phyloP scores from a whole-genome alignment of 2,113 vertebrate genomes.

The Ceyx margarethae region DNA sequence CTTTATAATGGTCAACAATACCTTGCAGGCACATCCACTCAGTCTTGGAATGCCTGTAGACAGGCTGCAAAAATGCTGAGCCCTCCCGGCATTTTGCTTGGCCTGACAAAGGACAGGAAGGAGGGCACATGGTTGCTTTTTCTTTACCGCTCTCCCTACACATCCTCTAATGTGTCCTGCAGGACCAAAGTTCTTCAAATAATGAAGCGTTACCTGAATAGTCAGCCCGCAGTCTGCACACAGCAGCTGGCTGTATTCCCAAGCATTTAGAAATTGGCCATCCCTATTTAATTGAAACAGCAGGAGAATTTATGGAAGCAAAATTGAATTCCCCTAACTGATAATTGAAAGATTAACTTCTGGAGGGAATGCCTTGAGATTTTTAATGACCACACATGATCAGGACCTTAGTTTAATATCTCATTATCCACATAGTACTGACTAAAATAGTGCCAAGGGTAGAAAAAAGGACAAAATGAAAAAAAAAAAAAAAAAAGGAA shows the following conservation, averaged over 20 bases:
- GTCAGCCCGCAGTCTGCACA: not conserved
- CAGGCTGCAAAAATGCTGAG: not conserved
- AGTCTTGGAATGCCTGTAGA: not conserved
- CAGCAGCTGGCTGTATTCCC: slow-evolving; percentile 21
- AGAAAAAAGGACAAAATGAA: not conserved
- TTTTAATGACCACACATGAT: slow-evolving; percentile 10
- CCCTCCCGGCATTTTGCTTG: not conserved
- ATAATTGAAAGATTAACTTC: slow-evolving; percentile 40
- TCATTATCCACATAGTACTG: not conserved
- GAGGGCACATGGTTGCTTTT: not conserved
- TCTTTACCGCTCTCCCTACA: not conserved
- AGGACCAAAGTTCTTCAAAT: not conserved
- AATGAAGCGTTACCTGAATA: not conserved
- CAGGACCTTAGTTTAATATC: not conserved
- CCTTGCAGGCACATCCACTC: not conserved
- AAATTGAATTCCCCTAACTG: slow-evolving; percentile 25
- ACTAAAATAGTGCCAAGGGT: not conserved
- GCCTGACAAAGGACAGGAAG: not conserved
- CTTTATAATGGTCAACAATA: not conserved
- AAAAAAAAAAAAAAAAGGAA: not conserved
- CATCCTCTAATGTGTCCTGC: not conserved
- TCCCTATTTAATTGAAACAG: slow-evolving; percentile 38
- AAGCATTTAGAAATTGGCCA: slow-evolving; percentile 31
- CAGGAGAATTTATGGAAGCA: slow-evolving; percentile 23
- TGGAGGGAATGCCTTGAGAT: slow-evolving; percentile 15